Percentiles rank a stretch among this genome's conserved stretches.
phyloP scores from a whole-genome alignment of 2,113 vertebrate species.

The Phrynosoma blainvillii region DNA sequence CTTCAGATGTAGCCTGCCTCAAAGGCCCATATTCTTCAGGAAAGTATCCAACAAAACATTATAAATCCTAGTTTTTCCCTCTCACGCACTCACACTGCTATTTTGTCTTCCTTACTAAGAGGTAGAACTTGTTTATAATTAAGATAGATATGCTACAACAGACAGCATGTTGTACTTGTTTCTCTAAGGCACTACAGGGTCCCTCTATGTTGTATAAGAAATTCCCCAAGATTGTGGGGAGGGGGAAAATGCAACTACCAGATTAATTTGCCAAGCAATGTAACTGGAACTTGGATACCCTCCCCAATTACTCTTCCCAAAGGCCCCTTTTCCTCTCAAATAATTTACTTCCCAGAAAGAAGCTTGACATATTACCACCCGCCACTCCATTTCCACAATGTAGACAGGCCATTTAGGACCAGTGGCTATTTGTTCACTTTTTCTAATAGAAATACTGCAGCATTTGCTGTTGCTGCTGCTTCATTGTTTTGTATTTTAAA shows the following conservation, averaged over 20 bases:
- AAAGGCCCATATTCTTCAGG: neutral
- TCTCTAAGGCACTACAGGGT: neutral
- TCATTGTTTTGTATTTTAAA: neutral
- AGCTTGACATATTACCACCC: neutral
- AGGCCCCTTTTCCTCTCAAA: too few species aligned
- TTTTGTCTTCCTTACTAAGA: slow-evolving; percentile 1
- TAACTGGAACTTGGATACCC: neutral
- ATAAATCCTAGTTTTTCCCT: neutral
- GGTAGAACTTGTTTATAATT: neutral
- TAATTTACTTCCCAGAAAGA: neutral
- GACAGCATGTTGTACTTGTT: neutral
- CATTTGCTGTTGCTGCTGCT: neutral
- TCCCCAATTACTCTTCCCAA: neutral
- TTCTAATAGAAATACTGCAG: neutral
- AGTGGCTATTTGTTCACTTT: neutral
- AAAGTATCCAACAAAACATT: neutral
- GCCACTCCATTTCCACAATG: neutral
- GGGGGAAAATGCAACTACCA: neutral
- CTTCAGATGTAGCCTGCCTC: neutral
- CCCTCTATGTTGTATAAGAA: neutral
- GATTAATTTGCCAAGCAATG: neutral
- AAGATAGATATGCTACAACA: neutral
- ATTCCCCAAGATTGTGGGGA: neutral
- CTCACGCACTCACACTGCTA: neutral
- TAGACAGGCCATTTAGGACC: neutral